Evolutionary conservation across 2,888 invertebrate species (phyloP).

Genomic region (Dyspetes luteomarginatus): DNA sequence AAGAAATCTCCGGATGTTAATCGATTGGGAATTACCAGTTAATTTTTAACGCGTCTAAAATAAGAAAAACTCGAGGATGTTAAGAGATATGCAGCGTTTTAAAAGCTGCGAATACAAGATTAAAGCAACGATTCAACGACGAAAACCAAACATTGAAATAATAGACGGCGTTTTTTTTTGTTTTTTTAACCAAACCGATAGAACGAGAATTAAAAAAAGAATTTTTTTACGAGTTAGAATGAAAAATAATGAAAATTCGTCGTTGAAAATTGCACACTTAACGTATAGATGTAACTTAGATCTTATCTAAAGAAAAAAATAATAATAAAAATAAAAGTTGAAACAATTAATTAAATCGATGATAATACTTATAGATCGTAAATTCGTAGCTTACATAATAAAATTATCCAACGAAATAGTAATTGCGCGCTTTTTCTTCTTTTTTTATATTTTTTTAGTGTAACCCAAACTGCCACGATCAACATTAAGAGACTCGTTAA

Average conservation of each 20-base stretch:
- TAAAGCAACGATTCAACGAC: background rate
- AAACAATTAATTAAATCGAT: constrained; percentile 39
- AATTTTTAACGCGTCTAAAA: constrained; percentile 32
- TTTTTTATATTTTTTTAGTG: constrained; percentile 7
- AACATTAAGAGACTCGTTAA: constrained; percentile 78
- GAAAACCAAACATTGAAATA: background rate
- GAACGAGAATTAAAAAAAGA: background rate
- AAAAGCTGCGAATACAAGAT: too few species aligned
- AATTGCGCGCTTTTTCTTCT: constrained; percentile 9
- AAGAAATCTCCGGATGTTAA: constrained; percentile 77
- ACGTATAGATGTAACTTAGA: constrained; percentile 24
- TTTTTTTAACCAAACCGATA: background rate
- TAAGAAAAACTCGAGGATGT: too few species aligned
- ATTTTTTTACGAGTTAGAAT: background rate
- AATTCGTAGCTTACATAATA: constrained; percentile 10
- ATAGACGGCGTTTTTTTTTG: background rate
- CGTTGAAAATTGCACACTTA: constrained; percentile 17
- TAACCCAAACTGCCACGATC: constrained; percentile 78
- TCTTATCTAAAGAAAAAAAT: constrained; percentile 42
- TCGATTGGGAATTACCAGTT: constrained; percentile 75
- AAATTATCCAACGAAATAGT: constrained; percentile 3
- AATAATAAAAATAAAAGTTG: constrained; percentile 33
- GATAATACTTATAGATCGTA: constrained; percentile 67
- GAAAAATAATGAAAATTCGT: constrained; percentile 14
- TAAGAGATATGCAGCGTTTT: too few species aligned